Conservation (phyloP, 1,140 invertebrate genomes). For the Agrypnia vestita region DNA sequence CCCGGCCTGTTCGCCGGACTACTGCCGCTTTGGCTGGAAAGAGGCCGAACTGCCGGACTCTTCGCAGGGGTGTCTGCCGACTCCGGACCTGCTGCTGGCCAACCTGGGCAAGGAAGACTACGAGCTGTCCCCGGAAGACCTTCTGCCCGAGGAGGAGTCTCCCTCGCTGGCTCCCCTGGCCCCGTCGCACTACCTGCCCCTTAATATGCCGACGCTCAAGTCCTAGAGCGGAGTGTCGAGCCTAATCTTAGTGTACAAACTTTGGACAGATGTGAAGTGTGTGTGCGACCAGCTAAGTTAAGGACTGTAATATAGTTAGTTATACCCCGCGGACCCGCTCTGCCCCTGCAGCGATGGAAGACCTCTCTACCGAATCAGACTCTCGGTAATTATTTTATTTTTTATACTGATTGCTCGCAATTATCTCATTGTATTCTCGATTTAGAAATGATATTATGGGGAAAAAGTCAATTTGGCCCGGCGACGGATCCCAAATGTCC, state of each 20-base stretch:
- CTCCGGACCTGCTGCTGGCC: not conserved
- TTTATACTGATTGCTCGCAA: too few species aligned
- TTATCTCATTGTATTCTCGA: too few species aligned
- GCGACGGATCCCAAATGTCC: too few species aligned
- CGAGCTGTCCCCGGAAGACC: conserved; percentile 5
- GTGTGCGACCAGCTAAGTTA: not conserved
- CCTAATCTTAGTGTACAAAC: too few species aligned
- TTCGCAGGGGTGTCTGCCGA: not conserved
- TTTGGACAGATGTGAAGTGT: too few species aligned
- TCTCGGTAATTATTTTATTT: conserved; percentile 8
- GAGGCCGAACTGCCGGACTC: conserved; percentile 62
- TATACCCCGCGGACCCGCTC: not conserved
- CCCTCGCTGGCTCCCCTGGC: not conserved
- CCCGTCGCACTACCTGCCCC: conserved; percentile 28
- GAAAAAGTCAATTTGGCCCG: too few species aligned
- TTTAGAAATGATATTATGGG: too few species aligned
- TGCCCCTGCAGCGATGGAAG: too few species aligned
- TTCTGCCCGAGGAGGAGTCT: not conserved
- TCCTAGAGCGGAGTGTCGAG: not conserved
- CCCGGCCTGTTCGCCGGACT: conserved; percentile 68
- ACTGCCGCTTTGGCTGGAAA: conserved; percentile 71
- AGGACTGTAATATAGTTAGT: not conserved
- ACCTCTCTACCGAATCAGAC: not conserved
- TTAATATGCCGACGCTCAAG: conserved; percentile 1
- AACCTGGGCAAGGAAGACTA: not conserved